Evolutionary conservation across 2,113 vertebrate species (phyloP), one percentile per base, ranked within the genome.

Genomic region (Dipodomys stephensi): DNA sequence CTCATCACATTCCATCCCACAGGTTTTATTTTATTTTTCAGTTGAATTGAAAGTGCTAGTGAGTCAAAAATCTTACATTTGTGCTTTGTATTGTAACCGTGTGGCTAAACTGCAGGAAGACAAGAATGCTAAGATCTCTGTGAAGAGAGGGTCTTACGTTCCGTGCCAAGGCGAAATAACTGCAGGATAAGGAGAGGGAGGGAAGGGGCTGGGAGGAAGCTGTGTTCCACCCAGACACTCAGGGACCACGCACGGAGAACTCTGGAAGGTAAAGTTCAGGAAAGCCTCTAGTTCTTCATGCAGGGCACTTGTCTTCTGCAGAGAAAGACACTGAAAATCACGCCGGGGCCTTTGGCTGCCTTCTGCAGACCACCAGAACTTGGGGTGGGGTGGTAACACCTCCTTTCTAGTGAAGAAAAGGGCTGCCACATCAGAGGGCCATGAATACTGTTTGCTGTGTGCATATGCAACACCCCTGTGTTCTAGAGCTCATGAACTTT

Each of bases 41-140:
- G 32, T 22, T 72, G 32, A 83, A 64, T 11, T 93, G 87, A 83
- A 88, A 90, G 35, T 46, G n/a, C 83, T 74, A 80, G 28, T 35
- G 3, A 90, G 72, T 93, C 18, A 60, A 92, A 85, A 65, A 2
- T 28, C 81, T 87, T 76, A 10, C 64, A 94, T 76, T 30, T 78
- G 23, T 86, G 25, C 27, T 90, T 92, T 93, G 62, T 79, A 35
- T 92, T 74, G 15, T 57, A 20, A 79, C n/a, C 57, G 7, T 30
- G 68, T 81, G 32, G 49, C 39, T 88, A 30, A 73, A 18, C 13
- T 32, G 7, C 7, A 39, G 4, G 6, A 74, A 64, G 77, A 80
- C 84, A 90, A 72, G 35, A 53, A 78, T 82, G 22, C 9, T 11
- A 7, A 83, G 39, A 83, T 84, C 28, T 65, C 68, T 65, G 53